Conservation (phyloP, 92 coral and sea anemone species). For the Phenganax marumi region DNA sequence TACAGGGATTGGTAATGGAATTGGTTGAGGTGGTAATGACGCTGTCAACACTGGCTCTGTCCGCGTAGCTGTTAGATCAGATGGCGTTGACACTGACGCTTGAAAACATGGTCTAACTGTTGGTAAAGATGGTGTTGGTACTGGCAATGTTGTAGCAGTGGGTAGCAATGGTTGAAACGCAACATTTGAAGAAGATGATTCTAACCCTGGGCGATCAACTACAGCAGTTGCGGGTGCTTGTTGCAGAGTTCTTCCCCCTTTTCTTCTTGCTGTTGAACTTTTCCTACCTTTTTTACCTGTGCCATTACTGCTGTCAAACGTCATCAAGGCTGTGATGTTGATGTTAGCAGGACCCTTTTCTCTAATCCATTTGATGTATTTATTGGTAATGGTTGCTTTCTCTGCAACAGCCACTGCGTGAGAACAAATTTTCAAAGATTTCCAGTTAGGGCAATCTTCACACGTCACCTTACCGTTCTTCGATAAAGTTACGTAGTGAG, state of each 20-base stretch:
- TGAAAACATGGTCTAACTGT: too few relatives aligned
- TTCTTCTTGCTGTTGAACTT: slow-evolving; percentile 1
- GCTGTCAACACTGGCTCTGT: too few relatives aligned
- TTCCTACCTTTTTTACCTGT: slow-evolving; percentile 1
- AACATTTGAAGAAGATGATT: too few relatives aligned
- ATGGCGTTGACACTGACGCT: too few relatives aligned
- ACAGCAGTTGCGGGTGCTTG: background rate
- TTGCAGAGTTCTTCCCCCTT: background rate
- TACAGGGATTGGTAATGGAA: too few relatives aligned
- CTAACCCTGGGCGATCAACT: too few relatives aligned
- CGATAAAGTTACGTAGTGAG: slow-evolving; percentile 12
- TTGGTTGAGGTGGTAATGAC: too few relatives aligned
- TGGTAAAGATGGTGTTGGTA: too few relatives aligned
- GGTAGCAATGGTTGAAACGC: too few relatives aligned
- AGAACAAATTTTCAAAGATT: slow-evolving; percentile 13
- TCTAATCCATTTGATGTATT: slow-evolving; percentile 6
- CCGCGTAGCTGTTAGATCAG: too few relatives aligned
- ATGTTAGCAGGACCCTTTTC: slow-evolving; percentile 23
- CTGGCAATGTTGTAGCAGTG: too few relatives aligned
- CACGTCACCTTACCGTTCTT: slow-evolving; percentile 27
- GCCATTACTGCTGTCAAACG: slow-evolving; percentile 23
- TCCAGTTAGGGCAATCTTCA: slow-evolving; percentile 24
- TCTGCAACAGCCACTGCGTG: slow-evolving; percentile 31
- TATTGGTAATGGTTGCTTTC: background rate
- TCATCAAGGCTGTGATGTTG: slow-evolving; percentile 18